phyloP scores from a whole-genome alignment of 1,140 invertebrate genomes.

The Penaeus vannamei region DNA sequence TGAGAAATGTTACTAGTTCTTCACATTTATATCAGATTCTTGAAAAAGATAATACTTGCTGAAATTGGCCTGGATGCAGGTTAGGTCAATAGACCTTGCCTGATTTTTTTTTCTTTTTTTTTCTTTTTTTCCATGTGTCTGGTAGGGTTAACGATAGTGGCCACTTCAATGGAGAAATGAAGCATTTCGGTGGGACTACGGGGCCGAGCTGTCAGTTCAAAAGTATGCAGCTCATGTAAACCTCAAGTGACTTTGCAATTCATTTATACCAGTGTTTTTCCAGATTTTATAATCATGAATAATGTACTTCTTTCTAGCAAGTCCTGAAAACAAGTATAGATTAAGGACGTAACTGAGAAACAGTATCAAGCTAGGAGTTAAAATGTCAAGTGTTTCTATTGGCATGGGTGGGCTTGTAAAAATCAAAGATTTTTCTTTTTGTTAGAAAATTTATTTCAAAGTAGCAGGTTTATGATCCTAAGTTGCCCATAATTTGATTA shows the following conservation, averaged over 20 bases:
- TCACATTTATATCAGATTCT: too few species aligned
- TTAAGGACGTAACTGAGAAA: not conserved
- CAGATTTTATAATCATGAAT: slow-evolving; percentile 6
- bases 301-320: slow-evolving; percentile 1
- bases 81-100: not conserved
- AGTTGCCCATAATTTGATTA: too few species aligned
- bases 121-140: slow-evolving; percentile 6
- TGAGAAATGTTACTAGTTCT: too few species aligned
- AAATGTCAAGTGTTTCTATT: too few species aligned
- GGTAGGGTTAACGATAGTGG: slow-evolving; percentile 52
- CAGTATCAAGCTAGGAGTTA: not conserved
- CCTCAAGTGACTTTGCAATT: slow-evolving; percentile 7
- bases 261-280: too few species aligned
- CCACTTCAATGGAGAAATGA: not conserved
- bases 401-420: too few species aligned
- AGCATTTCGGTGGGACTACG: slow-evolving; percentile 47
- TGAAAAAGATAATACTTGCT: too few species aligned
- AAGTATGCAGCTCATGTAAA: slow-evolving; percentile 7
- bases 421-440: not conserved
- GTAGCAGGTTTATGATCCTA: too few species aligned
- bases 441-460: not conserved
- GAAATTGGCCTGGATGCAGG: too few species aligned
- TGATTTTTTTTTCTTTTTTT: not conserved
- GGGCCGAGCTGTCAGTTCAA: slow-evolving; percentile 28
- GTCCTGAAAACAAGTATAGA: not conserved